phyloP scores from a whole-genome alignment of 1,140 invertebrate genomes.

The Drosophila persimilis region DNA sequence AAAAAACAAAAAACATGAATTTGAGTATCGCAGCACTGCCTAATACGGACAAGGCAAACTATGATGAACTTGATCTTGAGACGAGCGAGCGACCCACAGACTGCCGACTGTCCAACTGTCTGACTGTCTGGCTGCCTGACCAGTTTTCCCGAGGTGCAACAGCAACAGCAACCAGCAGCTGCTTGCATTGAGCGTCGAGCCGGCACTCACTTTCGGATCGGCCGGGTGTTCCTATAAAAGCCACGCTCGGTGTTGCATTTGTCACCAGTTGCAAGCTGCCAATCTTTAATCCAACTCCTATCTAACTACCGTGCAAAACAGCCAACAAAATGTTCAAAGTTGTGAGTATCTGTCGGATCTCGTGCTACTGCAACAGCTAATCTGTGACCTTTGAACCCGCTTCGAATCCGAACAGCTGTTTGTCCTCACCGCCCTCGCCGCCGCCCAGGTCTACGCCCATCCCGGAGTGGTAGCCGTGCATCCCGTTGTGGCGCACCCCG shows the following conservation, averaged over 20 bases:
- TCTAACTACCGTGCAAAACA: conserved; percentile 10
- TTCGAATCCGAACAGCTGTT: conserved; percentile 52
- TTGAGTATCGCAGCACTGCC: conserved; percentile 44
- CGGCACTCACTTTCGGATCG: conserved; percentile 65
- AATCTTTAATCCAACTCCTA: conserved; percentile 46
- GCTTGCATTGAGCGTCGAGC: conserved; percentile 62
- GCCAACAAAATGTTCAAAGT: conserved; percentile 74
- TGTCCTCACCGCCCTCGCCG: conserved; percentile 56
- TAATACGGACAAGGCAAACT: conserved; percentile 72
- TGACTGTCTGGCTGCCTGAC: conserved; percentile 31
- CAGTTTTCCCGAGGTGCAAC: conserved; percentile 53
- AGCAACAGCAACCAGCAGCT: conserved; percentile 13
- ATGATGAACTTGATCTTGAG: conserved; percentile 79
- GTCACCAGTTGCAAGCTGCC: conserved; percentile 72
- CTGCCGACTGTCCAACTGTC: conserved; percentile 10
- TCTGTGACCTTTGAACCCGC: conserved; percentile 22
- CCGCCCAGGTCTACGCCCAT: conserved; percentile 59
- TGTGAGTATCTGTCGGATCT: conserved; percentile 54
- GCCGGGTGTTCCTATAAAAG: conserved; percentile 60
- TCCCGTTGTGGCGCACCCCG: conserved; percentile 84
- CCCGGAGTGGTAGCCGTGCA: conserved; percentile 83
- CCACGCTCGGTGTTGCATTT: conserved; percentile 19
- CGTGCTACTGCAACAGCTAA: conserved; percentile 24
- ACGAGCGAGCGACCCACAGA: conserved; percentile 44
- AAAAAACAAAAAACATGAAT: conserved; percentile 34